Percentiles rank a stretch among this genome's conserved stretches.
phyloP scores from a whole-genome alignment of 2,888 invertebrate genomes.

The Drosophila neonasuta region DNA sequence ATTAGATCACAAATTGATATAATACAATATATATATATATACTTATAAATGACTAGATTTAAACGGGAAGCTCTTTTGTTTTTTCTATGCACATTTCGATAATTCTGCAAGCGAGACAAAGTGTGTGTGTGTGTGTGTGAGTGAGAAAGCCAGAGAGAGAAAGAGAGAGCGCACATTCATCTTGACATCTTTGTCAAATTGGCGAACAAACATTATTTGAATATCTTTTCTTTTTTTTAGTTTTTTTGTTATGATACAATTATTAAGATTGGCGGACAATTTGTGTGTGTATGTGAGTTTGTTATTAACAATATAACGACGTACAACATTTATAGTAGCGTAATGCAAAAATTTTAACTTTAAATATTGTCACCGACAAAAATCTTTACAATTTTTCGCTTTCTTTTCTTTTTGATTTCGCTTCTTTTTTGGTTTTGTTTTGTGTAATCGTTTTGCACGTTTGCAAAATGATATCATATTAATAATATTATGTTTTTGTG shows the following conservation, averaged over 20 bases:
- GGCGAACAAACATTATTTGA: conserved; percentile 5
- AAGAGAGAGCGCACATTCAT: background rate
- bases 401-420: background rate
- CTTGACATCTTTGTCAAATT: conserved; percentile 11
- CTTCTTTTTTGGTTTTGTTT: too few species aligned
- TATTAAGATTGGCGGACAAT: conserved; percentile 22
- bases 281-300: background rate
- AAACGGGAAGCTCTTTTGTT: conserved; percentile 2
- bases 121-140: background rate
- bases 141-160: background rate
- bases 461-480: too few species aligned
- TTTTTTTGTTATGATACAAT: background rate
- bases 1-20: conserved; percentile 15
- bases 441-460: too few species aligned
- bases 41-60: conserved; percentile 4
- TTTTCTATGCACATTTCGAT: too few species aligned
- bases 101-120: too few species aligned
- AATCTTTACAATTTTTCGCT: conserved; percentile 40
- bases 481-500: conserved; percentile 20
- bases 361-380: conserved; percentile 67
- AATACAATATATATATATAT: conserved; percentile 3
- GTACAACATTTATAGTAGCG: conserved; percentile 62
- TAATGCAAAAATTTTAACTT: conserved; percentile 33
- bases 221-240: background rate
- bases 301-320: conserved; percentile 48